Conservation (phyloP, 2,888 invertebrate genomes). For the Ophion costatus region DNA sequence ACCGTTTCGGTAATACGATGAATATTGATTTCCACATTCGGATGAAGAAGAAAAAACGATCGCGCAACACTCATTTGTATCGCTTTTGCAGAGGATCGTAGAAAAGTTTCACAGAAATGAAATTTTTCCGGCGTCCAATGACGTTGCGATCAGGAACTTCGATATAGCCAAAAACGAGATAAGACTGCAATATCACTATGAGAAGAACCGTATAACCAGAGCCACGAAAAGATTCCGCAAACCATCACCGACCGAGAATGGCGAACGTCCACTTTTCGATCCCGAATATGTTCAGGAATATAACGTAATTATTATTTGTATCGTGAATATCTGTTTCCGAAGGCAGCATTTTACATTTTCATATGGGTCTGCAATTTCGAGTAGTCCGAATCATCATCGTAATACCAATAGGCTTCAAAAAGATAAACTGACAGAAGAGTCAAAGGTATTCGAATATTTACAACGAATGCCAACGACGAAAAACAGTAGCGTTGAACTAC, state of each 20-base stretch:
- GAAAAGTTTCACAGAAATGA: slow-evolving; percentile 88
- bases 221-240: slow-evolving; percentile 88
- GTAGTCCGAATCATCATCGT: too few species aligned
- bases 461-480: too few species aligned
- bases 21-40: slow-evolving; percentile 1
- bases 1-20: slow-evolving; percentile 70
- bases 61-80: not conserved
- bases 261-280: slow-evolving; percentile 87
- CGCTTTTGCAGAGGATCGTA: slow-evolving; percentile 84
- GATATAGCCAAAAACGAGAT: slow-evolving; percentile 87
- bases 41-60: not conserved
- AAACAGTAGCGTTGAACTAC: not conserved
- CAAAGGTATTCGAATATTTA: too few species aligned
- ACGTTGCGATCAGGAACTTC: slow-evolving; percentile 88
- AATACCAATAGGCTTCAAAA: not conserved
- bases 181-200: slow-evolving; percentile 87
- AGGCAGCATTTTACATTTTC: not conserved
- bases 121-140: slow-evolving; percentile 85
- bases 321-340: not conserved
- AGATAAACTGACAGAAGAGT: not conserved
- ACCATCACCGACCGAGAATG: slow-evolving; percentile 89
- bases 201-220: slow-evolving; percentile 86
- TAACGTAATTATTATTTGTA: slow-evolving; percentile 84
- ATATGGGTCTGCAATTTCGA: not conserved
- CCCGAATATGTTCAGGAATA: slow-evolving; percentile 88